Percentiles rank a stretch among this genome's conserved stretches.
Evolutionary conservation across 2,888 invertebrate species (phyloP).

Genomic region (Teinopalpus imperialis): DNA sequence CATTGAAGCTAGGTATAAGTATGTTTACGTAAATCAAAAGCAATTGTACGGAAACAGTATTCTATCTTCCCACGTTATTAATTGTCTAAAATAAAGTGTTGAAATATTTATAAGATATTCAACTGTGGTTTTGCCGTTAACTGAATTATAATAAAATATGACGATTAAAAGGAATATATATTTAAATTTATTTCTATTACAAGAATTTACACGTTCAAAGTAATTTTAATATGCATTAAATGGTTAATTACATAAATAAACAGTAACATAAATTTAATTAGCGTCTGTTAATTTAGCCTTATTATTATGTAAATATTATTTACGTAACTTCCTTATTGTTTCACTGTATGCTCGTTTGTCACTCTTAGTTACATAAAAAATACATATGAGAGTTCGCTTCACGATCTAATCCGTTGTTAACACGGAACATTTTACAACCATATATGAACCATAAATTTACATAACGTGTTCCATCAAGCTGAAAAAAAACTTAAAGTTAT

Average conservation of each 20-base stretch:
- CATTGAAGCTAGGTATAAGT: no score
- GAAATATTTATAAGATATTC: slow-evolving; percentile 10
- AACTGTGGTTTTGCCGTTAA: slow-evolving; percentile 4
- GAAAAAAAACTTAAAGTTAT: no score
- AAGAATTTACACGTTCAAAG: neutral
- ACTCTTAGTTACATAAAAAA: no score
- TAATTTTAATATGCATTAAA: slow-evolving; percentile 1
- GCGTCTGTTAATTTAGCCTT: no score
- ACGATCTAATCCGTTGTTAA: no score
- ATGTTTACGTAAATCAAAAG: slow-evolving; percentile 7
- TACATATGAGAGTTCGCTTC: no score
- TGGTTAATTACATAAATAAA: neutral
- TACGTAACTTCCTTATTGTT: no score
- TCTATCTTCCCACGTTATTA: neutral
- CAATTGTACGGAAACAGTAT: neutral
- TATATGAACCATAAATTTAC: no score
- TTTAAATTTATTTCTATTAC: neutral
- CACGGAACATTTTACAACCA: no score
- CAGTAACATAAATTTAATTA: neutral
- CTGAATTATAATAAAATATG: slow-evolving; percentile 12
- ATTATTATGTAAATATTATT: neutral
- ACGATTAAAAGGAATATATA: slow-evolving; percentile 1
- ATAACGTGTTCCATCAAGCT: no score
- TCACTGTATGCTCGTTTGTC: no score
- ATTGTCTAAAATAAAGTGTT: slow-evolving; percentile 13